phyloP scores from a whole-genome alignment of 2,113 vertebrate species.

The Raja brachyura region DNA sequence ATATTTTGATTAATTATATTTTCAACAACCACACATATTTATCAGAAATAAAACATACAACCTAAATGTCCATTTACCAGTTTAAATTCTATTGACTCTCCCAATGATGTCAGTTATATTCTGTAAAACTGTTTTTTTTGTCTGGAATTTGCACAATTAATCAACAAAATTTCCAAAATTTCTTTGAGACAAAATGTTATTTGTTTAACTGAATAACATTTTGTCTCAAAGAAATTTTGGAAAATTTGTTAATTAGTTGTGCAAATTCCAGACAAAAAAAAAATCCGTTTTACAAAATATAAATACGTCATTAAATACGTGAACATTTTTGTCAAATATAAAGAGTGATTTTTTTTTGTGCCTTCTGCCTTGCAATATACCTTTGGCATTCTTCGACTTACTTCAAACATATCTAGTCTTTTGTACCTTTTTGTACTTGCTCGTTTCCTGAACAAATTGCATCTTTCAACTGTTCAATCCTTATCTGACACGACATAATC shows the following conservation, averaged over 20 bases:
- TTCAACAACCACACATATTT: too few species aligned
- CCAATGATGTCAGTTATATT: not conserved
- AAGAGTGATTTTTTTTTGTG: not conserved
- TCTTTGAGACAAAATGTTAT: not conserved
- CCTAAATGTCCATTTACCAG: too few species aligned
- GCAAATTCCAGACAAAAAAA: not conserved
- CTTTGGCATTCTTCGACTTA: too few species aligned
- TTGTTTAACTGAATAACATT: not conserved
- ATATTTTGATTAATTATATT: too few species aligned
- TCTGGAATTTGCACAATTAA: not conserved
- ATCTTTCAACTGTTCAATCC: conserved; percentile 88
- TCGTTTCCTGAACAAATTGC: conserved; percentile 80
- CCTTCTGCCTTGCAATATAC: too few species aligned
- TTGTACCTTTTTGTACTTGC: conserved; percentile 73
- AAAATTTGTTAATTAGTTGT: not conserved
- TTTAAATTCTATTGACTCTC: not conserved
- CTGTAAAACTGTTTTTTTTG: too few species aligned
- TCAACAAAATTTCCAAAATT: not conserved
- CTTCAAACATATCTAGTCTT: not conserved
- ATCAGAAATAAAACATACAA: too few species aligned
- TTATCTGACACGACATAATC: conserved; percentile 94
- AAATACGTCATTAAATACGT: not conserved
- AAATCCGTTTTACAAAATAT: not conserved
- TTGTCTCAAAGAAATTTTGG: not conserved
- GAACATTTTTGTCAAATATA: not conserved